Evolutionary conservation across 2,113 vertebrate species (phyloP), one percentile per base, ranked within the genome.

Genomic region (Australoheros scitulus): DNA sequence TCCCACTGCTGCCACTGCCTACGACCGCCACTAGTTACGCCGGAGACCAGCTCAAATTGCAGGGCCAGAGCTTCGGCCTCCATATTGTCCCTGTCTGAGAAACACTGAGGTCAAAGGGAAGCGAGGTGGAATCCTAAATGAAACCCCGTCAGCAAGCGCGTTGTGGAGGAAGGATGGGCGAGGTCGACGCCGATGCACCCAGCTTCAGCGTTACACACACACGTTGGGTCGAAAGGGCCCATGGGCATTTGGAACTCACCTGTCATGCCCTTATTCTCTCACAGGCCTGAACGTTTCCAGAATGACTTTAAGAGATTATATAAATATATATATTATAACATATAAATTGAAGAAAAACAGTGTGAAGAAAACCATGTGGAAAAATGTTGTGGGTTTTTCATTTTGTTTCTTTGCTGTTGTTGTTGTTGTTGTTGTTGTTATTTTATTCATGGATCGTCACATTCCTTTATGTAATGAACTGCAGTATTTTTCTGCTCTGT

Each of bases 11-110:
- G 98, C 98, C 98, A 96, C 97, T 97, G 98, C 98, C 97, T 99
- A 99, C 95, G 98, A 99, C 98, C 98, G 98, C 96, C 98, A 99
- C 98, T 99, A 99, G 97, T 98, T 98, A 98, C 97, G 96, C 98
- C 92, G 97, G 97, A 96, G 97, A 99, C 96, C 97, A 97, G 95
- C 96, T 97, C 97, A 98, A 97, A 96, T 97, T 98, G 93, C 97
- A 98, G 96, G 97, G 97, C 95, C 97, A 97, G 92, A 97, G 96
- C 95, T 96, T 96, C 93, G 97, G 97, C 96, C 97, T 98, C 96
- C 97, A 97, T 95, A 97, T 98, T 96, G 97, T 98, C 97, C 98
- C 97, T 87, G 97, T 99, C 96, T 99, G 97, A 99, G 94, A 96
- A 95, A 95, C 95, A 91, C 94, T 91, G 94, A 93, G 91, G 92